Conservation (phyloP, 64 coral and sea anemone species). For the Trachythela sp. region DNA sequence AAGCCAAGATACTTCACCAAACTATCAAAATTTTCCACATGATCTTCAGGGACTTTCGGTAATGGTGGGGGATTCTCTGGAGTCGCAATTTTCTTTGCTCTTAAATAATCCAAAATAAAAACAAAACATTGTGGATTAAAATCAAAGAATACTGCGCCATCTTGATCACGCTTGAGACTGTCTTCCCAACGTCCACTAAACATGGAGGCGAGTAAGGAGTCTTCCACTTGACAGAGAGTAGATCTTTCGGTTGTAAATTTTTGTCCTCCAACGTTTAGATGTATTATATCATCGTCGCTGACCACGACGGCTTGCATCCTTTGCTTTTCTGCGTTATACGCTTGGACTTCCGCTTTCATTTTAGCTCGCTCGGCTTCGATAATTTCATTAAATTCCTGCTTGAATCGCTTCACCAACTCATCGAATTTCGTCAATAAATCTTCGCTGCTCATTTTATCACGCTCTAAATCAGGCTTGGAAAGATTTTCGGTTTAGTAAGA, state of each 20-base stretch:
- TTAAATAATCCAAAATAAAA: not conserved
- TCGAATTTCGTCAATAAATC: not conserved
- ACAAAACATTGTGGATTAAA: not conserved
- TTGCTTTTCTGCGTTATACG: not conserved
- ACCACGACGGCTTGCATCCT: not conserved
- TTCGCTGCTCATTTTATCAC: no score
- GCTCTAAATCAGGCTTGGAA: no score
- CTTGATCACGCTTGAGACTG: not conserved
- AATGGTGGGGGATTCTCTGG: no score
- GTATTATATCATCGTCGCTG: no score
- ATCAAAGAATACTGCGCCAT: not conserved
- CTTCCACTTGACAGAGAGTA: not conserved
- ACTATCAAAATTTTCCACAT: no score
- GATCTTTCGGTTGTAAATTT: not conserved
- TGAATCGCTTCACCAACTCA: not conserved
- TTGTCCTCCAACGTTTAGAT: no score
- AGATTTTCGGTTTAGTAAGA: no score
- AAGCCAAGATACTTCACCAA: not conserved
- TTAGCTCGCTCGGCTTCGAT: not conserved
- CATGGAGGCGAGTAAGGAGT: not conserved
- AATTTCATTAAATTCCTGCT: no score
- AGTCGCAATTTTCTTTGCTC: no score
- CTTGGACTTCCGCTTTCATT: not conserved
- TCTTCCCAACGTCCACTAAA: not conserved
- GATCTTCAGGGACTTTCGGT: no score